These are phyloP conservation scores for Oikopleura vanhoeffeni DNA, from an alignment of 23 tunicate genomes.

Conservation along the genomic window DNA sequence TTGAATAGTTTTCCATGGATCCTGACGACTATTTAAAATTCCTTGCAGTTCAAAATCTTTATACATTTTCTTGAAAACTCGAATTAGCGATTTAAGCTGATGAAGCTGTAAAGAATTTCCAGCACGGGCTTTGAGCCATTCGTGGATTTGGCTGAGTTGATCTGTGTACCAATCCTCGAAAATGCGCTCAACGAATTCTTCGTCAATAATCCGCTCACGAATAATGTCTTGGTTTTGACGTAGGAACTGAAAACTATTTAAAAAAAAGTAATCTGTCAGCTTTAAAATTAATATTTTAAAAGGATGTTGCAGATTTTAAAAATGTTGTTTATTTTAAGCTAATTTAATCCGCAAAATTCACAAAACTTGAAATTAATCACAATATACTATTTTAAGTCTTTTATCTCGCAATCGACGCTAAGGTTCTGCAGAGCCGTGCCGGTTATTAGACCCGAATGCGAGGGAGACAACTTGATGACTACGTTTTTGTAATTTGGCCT, in stretches of 20 bases:
- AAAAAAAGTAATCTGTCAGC: background rate
- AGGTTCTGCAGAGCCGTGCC: too few species aligned
- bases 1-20: slow-evolving; percentile 26
- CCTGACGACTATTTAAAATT: slow-evolving; percentile 25
- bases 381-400: too few species aligned
- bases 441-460: too few species aligned
- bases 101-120: slow-evolving; percentile 55
- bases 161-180: slow-evolving; percentile 30
- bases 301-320: too few species aligned
- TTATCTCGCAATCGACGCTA: too few species aligned
- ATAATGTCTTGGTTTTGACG: slow-evolving; percentile 58
- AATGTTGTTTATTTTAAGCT: too few species aligned
- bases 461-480: too few species aligned
- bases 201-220: slow-evolving; percentile 45
- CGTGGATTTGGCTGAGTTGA: slow-evolving; percentile 19
- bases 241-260: slow-evolving; percentile 18
- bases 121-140: slow-evolving; percentile 46
- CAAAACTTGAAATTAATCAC: too few species aligned
- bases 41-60: slow-evolving; percentile 90
- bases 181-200: slow-evolving; percentile 29
- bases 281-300: background rate
- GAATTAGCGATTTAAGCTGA: slow-evolving; percentile 67
- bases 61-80: slow-evolving; percentile 48
- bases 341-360: too few species aligned
- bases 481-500: too few species aligned